Base-by-base conservation (phyloP, 2,113 vertebrate species). In the Varanus komodoensis region DNA sequence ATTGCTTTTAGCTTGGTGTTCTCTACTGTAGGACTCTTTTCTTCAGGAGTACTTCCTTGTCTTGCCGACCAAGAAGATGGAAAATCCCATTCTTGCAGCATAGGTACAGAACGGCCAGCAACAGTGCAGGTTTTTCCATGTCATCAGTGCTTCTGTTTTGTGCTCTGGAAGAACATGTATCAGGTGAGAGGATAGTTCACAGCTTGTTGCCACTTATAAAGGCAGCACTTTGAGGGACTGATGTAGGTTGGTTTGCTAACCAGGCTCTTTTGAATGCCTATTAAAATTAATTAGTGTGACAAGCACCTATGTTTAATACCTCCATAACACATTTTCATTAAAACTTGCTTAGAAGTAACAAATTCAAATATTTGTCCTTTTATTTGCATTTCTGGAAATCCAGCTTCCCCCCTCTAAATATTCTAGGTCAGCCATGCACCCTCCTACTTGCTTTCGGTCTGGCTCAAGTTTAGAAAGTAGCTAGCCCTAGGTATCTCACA, bases 281-380 rank as follows among this genome's bases (percentile, higher is more conserved):
- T n/a, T 54, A 34, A 74, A 74, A 3, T 74, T 38, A 87, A 21
- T 44, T 21, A 9, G 9, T 0, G 48, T 61, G 38, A 27, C 64
- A 86, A 48, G 6, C 23, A 90, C 1, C 25, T 73, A 12, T 23
- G 3, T 85, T 89, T 89, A 64, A 68, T 0, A 48, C 61, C 9
- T 38, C 15, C n/a, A 48, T 11, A 0, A 0, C 50, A 0, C 12
- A 3, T 75, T 61, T 82, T 64, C 0, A 0, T 88, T 89, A 83
- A 90, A 92, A 84, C 89, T 92, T 91, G 93, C 84, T 94, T 52
- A 78, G 89, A 93, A 91, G 34, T 27, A 89, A 82, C 92, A 80
- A 67, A 78, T 44, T 44, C 29, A 73, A n/a, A n/a, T 73, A 73
- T 14, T 27, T 77, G 12, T 80, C 48, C 44, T 79, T 19, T 73